Conservation (phyloP, 2,113 vertebrate species). For the Merops nubicus region DNA sequence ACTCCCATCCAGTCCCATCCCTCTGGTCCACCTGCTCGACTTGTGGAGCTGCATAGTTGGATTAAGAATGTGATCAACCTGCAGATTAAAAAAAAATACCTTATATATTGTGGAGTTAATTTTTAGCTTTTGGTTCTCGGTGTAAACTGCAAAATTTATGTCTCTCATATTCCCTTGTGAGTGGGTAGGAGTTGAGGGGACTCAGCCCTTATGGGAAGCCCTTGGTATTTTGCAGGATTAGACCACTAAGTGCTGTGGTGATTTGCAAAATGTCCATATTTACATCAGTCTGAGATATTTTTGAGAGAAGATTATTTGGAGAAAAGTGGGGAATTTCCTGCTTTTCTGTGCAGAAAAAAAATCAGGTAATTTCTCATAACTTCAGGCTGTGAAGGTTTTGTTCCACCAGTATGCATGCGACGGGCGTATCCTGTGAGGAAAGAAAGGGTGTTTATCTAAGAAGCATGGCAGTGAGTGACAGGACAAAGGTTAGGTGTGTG, state of each 20-base stretch:
- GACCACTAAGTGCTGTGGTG: neutral
- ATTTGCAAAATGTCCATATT: neutral
- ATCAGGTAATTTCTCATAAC: neutral
- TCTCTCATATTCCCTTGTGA: neutral
- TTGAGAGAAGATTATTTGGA: slow-evolving; percentile 27
- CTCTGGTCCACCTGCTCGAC: neutral
- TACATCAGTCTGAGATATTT: slow-evolving; percentile 23
- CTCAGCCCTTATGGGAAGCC: neutral
- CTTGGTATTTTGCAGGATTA: neutral
- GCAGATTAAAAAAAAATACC: neutral
- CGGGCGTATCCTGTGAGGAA: neutral
- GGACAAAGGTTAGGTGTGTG: slow-evolving; percentile 58
- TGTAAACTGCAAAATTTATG: neutral
- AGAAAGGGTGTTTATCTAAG: slow-evolving; percentile 47
- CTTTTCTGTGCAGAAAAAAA: slow-evolving; percentile 5
- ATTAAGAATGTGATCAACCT: neutral
- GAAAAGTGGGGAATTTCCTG: slow-evolving; percentile 25
- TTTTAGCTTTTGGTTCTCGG: neutral
- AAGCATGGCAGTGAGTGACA: neutral
- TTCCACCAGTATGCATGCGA: neutral
- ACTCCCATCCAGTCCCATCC: neutral
- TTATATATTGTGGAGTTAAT: neutral
- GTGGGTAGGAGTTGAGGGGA: slow-evolving; percentile 21
- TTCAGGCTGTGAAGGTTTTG: slow-evolving; percentile 1
- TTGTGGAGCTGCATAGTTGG: neutral